Percentiles rank a stretch among this genome's conserved stretches.
Conservation (phyloP, 2,797 vertebrate genomes). For the Bovichtus diacanthus region DNA sequence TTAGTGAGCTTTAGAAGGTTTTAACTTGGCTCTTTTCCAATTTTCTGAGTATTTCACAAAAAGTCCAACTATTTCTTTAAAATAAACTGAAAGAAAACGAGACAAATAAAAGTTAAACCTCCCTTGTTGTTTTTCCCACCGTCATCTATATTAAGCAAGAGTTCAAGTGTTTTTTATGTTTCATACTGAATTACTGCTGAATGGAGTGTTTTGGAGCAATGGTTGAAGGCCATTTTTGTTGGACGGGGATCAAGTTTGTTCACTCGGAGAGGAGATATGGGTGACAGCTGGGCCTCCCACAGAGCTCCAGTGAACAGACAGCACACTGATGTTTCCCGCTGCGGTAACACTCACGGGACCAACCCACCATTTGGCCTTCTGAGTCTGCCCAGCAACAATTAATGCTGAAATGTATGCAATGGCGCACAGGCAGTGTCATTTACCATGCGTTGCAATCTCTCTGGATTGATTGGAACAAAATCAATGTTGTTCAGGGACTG, state of each 20-base stretch:
- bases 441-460: constrained; percentile 72
- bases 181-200: neutral
- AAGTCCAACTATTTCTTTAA: neutral
- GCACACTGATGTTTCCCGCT: constrained; percentile 44
- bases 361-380: constrained; percentile 22
- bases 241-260: constrained; percentile 46
- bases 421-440: constrained; percentile 63
- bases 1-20: neutral
- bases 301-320: constrained; percentile 36
- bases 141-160: neutral
- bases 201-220: constrained; percentile 7
- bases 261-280: constrained; percentile 37
- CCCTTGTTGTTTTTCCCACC: neutral
- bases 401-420: constrained; percentile 66
- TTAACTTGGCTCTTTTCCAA: too few relatives aligned
- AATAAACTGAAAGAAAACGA: neutral
- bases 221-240: constrained; percentile 30
- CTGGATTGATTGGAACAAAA: constrained; percentile 78
- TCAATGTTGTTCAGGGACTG: constrained; percentile 77
- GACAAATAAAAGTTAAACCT: neutral
- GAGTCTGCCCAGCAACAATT: constrained; percentile 80
- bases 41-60: neutral
- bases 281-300: constrained; percentile 68
- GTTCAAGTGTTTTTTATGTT: neutral
- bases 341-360: constrained; percentile 34